Conservation (phyloP, 2,797 vertebrate species). For the Tapirus indicus region DNA sequence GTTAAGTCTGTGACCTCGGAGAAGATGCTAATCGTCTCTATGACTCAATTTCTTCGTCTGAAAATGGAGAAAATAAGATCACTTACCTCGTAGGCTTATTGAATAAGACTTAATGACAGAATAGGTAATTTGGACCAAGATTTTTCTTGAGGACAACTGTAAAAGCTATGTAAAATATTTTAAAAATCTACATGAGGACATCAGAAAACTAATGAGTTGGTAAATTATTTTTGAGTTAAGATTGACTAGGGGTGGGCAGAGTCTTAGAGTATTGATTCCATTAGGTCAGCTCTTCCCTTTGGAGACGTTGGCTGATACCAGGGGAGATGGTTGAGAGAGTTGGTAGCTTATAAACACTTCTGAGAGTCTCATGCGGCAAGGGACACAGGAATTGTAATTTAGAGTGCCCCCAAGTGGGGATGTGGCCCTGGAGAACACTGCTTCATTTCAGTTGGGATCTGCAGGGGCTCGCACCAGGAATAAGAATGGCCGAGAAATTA, state of each 20-base stretch:
- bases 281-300: not conserved
- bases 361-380: not conserved
- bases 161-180: not conserved
- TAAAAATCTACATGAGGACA: not conserved
- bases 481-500: not conserved
- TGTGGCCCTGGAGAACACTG: not conserved
- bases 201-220: not conserved
- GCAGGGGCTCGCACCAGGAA: not conserved
- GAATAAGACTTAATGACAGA: not conserved
- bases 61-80: not conserved
- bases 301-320: not conserved
- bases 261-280: not conserved
- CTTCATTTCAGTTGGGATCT: not conserved
- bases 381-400: not conserved
- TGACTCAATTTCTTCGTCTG: not conserved
- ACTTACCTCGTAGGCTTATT: not conserved
- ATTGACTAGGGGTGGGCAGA: not conserved
- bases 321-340: not conserved
- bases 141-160: not conserved
- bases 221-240: not conserved
- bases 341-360: not conserved
- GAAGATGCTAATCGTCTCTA: not conserved
- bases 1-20: not conserved
- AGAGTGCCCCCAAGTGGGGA: not conserved
- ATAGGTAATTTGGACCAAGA: not conserved